phyloP scores from a whole-genome alignment of 30 jellyfish, hydroid and myxozoan species.

The Aurelia aurita region DNA sequence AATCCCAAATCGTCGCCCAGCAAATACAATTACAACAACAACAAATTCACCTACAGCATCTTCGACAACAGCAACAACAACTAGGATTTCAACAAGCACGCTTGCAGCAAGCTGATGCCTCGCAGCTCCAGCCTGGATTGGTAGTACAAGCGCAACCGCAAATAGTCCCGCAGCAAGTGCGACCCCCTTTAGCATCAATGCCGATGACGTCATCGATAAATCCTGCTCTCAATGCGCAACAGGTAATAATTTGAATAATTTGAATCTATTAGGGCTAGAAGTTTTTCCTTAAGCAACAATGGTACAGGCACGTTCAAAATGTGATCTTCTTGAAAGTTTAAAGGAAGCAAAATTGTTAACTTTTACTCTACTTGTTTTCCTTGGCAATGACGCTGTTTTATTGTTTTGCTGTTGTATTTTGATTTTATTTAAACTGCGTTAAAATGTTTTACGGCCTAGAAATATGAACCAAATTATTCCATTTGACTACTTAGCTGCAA shows the following conservation, averaged over 20 bases:
- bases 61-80: conserved; percentile 53
- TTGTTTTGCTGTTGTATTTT: too few relatives aligned
- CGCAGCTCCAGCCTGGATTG: conserved; percentile 40
- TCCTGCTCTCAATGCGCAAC: conserved; percentile 57
- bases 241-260: neutral
- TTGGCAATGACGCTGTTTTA: too few relatives aligned
- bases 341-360: too few relatives aligned
- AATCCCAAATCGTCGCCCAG: conserved; percentile 43
- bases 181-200: conserved; percentile 51
- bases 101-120: conserved; percentile 21
- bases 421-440: too few relatives aligned
- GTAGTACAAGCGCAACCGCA: conserved; percentile 20
- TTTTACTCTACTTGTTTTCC: too few relatives aligned
- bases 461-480: too few relatives aligned
- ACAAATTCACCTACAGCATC: conserved; percentile 31
- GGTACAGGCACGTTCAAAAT: too few relatives aligned
- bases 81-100: conserved; percentile 18
- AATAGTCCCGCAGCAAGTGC: conserved; percentile 16
- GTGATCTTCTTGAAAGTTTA: too few relatives aligned
- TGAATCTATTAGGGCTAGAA: neutral
- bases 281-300: too few relatives aligned
- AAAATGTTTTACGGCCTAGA: too few relatives aligned
- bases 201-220: conserved; percentile 25
- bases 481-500: too few relatives aligned
- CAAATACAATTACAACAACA: conserved; percentile 58